A percentile compares a stretch with the other conserved stretches of the same genome.
Evolutionary conservation across 1,140 invertebrate genomes (phyloP).

Genomic region (Caenorhabditis remanei): DNA sequence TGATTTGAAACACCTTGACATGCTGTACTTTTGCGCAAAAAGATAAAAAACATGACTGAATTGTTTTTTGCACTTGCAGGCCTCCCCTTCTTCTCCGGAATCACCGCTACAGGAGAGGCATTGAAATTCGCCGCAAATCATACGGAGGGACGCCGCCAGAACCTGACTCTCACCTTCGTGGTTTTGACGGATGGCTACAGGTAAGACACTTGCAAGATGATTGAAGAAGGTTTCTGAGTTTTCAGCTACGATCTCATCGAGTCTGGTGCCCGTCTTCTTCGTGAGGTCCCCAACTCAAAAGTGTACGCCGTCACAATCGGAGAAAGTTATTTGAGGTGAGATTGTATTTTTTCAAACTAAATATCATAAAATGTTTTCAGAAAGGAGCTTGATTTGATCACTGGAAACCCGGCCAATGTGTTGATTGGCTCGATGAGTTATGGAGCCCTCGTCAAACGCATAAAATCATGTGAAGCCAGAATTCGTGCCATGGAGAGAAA

Average conservation of each 20-base stretch:
- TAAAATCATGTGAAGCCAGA: slow-evolving; percentile 25
- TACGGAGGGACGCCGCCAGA: slow-evolving; percentile 43
- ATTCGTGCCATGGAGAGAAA: background rate
- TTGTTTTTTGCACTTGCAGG: slow-evolving; percentile 47
- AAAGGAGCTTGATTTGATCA: slow-evolving; percentile 19
- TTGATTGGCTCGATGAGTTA: slow-evolving; percentile 44
- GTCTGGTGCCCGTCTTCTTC: background rate
- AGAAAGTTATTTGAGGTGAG: slow-evolving; percentile 17
- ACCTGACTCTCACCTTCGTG: slow-evolving; percentile 44
- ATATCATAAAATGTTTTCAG: background rate
- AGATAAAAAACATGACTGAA: slow-evolving; percentile 39
- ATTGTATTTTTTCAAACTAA: background rate
- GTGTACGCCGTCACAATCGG: slow-evolving; percentile 51
- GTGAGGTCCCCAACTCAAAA: background rate
- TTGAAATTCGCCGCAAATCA: slow-evolving; percentile 49
- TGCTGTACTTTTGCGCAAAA: slow-evolving; percentile 22
- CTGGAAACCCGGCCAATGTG: background rate
- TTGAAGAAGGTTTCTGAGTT: background rate
- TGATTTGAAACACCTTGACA: slow-evolving; percentile 53
- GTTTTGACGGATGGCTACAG: slow-evolving; percentile 59
- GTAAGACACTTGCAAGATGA: background rate
- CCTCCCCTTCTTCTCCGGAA: slow-evolving; percentile 60
- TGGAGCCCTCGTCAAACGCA: slow-evolving; percentile 14
- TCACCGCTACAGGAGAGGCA: slow-evolving; percentile 60
- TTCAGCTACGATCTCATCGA: slow-evolving; percentile 40